A percentile compares a stretch with the other conserved stretches of the same genome.
phyloP scores from a whole-genome alignment of 2,113 vertebrate species.

The Paradisaea rubra region DNA sequence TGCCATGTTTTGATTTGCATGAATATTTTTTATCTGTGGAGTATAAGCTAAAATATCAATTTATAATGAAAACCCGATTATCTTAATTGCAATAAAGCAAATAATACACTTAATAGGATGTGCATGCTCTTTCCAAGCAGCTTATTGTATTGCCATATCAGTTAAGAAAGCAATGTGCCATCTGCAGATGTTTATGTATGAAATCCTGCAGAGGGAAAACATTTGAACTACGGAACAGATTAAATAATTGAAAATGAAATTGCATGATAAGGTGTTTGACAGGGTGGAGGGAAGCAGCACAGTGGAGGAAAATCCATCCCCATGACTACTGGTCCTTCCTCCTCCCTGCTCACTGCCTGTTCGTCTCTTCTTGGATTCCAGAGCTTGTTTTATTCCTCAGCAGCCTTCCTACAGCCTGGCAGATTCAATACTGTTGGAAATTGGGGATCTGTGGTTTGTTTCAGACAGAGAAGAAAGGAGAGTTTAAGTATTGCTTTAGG shows the following conservation, averaged over 20 bases:
- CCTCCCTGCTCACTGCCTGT: conserved; percentile 49
- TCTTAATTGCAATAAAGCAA: background rate
- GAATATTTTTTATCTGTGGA: background rate
- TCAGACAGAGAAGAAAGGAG: conserved; percentile 9
- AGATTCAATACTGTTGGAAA: background rate
- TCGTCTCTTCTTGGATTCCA: conserved; percentile 23
- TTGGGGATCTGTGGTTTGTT: background rate
- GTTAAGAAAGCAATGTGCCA: conserved; percentile 8
- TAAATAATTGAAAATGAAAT: conserved; percentile 39
- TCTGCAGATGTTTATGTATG: conserved; percentile 28
- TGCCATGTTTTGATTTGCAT: background rate
- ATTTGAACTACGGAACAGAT: background rate
- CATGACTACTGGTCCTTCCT: conserved; percentile 57
- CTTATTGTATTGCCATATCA: background rate
- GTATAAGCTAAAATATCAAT: background rate
- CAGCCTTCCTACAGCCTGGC: background rate
- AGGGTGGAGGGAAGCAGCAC: background rate
- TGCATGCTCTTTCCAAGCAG: background rate
- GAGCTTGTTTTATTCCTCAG: conserved; percentile 39
- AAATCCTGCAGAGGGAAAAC: conserved; percentile 36
- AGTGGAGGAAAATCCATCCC: conserved; percentile 27
- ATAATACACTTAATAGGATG: background rate
- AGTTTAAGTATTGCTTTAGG: background rate
- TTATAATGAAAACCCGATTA: background rate
- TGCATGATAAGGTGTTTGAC: conserved; percentile 25